phyloP scores from a whole-genome alignment of 2,113 vertebrate genomes.

The Rhadina sibilatrix region DNA sequence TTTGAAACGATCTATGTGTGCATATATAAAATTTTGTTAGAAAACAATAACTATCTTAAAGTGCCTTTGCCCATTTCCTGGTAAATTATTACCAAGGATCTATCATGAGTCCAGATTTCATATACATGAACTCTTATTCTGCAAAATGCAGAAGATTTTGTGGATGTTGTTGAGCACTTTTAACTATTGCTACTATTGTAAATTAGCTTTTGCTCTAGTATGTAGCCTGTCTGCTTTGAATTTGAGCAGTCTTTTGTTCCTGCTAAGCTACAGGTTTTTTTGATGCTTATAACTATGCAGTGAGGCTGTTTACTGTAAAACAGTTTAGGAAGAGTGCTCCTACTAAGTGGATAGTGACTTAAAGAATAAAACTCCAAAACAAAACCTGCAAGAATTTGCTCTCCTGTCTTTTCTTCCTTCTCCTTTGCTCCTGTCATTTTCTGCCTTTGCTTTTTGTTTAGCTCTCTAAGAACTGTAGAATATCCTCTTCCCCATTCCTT shows the following conservation, averaged over 20 bases:
- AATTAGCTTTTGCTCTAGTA: not conserved
- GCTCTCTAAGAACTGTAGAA: not conserved
- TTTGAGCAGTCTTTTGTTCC: not conserved
- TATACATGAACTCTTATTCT: not conserved
- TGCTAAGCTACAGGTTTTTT: not conserved
- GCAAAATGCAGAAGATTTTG: not conserved
- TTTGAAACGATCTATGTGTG: not conserved
- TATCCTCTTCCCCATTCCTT: not conserved
- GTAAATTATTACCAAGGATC: not conserved
- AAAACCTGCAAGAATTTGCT: not conserved
- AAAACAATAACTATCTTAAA: not conserved
- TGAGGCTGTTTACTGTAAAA: not conserved
- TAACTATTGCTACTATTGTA: not conserved
- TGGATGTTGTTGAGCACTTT: not conserved
- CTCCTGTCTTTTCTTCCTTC: not conserved
- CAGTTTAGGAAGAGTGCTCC: not conserved
- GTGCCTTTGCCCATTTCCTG: not conserved
- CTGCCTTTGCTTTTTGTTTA: not conserved
- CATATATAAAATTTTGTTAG: not conserved
- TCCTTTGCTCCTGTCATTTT: not conserved
- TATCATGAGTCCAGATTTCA: not conserved
- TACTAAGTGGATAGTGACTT: not conserved
- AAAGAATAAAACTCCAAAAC: not conserved
- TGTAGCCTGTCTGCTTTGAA: not conserved
- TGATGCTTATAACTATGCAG: not conserved